phyloP scores from a whole-genome alignment of 1,140 invertebrate species.

The Nautilus pompilius region DNA sequence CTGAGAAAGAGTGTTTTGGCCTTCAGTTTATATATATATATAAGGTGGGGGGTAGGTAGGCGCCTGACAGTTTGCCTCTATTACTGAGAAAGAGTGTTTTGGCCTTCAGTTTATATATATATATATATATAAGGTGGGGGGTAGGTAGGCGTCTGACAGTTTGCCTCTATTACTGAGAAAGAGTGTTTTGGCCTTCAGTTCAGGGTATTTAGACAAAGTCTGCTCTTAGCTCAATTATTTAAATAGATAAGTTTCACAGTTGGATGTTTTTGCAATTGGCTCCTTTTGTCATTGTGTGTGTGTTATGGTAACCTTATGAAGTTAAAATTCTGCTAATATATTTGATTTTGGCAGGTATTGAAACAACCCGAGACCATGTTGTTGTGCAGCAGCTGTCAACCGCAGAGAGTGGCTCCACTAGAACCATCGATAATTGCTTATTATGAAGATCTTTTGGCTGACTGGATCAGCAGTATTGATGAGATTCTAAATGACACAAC shows the following conservation, averaged over 20 bases:
- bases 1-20: too few species aligned
- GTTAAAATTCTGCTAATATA: not conserved
- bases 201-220: too few species aligned
- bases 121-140: too few species aligned
- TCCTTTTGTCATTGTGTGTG: not conserved
- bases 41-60: too few species aligned
- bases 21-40: too few species aligned
- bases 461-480: slow-evolving; percentile 41
- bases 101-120: too few species aligned
- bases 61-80: too few species aligned
- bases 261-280: not conserved
- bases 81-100: too few species aligned
- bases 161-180: too few species aligned
- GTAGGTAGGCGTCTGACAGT: too few species aligned
- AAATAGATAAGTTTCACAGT: not conserved
- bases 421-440: slow-evolving; percentile 47
- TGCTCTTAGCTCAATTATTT: not conserved
- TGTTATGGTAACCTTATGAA: not conserved
- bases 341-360: slow-evolving; percentile 39
- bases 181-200: too few species aligned
- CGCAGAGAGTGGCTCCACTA: slow-evolving; percentile 45
- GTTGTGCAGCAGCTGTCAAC: slow-evolving; percentile 53
- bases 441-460: slow-evolving; percentile 52
- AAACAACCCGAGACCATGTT: slow-evolving; percentile 49
- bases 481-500: slow-evolving; percentile 14